Percentiles rank a stretch among this genome's conserved stretches.
These are phyloP conservation scores for Enteromius viviparus DNA, from an alignment of 2,797 vertebrate species.

Conservation along the genomic window DNA sequence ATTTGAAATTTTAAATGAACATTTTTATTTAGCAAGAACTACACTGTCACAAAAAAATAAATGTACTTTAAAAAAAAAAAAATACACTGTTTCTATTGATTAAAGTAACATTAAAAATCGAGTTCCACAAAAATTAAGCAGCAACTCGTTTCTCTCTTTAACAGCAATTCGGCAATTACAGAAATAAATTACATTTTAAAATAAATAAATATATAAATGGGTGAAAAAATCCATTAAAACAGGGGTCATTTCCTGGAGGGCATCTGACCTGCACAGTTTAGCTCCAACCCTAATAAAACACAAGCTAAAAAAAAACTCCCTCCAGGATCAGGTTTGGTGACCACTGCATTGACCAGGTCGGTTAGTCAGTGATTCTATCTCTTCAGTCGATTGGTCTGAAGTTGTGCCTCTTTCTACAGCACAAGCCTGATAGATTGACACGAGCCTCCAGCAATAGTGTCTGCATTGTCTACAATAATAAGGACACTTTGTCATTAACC, in stretches of 20 bases:
- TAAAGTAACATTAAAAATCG: too few species aligned
- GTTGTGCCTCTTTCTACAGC: neutral
- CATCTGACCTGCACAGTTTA: too few species aligned
- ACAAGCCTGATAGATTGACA: conserved; percentile 21
- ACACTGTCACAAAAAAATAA: too few species aligned
- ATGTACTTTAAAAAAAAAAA: too few species aligned
- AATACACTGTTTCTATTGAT: neutral
- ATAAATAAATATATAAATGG: neutral
- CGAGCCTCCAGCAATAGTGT: neutral
- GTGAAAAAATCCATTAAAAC: too few species aligned
- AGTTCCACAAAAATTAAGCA: too few species aligned
- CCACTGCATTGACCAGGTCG: neutral
- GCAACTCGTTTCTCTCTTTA: neutral
- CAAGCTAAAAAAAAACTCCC: too few species aligned
- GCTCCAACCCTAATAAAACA: too few species aligned
- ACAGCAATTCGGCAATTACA: neutral
- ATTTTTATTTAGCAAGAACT: neutral
- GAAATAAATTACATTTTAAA: neutral
- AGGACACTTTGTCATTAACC: conserved; percentile 49
- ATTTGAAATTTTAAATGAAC: too few species aligned
- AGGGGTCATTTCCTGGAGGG: too few species aligned
- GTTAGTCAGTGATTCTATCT: neutral
- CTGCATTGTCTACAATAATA: conserved; percentile 14
- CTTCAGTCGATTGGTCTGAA: neutral
- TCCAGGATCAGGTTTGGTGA: too few species aligned